Evolutionary conservation across 2,797 vertebrate genomes (phyloP).

Genomic region (Bradypodion pumilum): DNA sequence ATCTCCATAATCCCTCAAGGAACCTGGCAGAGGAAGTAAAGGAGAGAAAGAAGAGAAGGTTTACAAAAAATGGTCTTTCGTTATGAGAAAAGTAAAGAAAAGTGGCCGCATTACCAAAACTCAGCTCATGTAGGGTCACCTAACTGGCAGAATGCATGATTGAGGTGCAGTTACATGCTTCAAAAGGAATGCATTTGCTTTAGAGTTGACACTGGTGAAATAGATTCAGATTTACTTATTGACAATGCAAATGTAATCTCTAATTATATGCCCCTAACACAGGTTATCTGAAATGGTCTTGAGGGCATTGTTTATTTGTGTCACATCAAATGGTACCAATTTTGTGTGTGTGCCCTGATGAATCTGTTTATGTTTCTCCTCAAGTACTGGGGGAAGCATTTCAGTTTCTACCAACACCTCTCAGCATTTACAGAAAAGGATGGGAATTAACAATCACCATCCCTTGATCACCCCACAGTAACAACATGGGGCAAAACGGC

Average conservation of each 20-base stretch:
- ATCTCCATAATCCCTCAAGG: conserved; percentile 50
- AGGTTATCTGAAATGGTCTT: no score
- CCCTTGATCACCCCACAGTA: background rate
- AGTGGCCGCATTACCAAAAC: background rate
- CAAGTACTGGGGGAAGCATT: background rate
- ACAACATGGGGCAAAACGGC: no score
- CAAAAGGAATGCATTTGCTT: no score
- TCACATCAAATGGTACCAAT: no score
- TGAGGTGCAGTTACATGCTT: no score
- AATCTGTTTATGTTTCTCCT: no score
- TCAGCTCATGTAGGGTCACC: background rate
- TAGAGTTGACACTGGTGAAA: no score
- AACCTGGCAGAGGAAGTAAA: background rate
- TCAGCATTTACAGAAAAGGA: background rate
- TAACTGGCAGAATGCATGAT: conserved; percentile 2
- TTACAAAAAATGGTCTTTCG: conserved; percentile 15
- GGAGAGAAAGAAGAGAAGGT: background rate
- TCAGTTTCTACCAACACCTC: background rate
- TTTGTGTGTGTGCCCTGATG: no score
- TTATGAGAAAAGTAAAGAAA: background rate
- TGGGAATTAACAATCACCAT: background rate
- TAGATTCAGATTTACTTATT: no score
- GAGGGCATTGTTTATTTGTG: no score
- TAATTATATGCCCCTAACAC: no score
- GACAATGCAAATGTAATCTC: no score